Conservation (phyloP, 35 echinoderm and acorn worm species). For the Amphiura filiformis region DNA sequence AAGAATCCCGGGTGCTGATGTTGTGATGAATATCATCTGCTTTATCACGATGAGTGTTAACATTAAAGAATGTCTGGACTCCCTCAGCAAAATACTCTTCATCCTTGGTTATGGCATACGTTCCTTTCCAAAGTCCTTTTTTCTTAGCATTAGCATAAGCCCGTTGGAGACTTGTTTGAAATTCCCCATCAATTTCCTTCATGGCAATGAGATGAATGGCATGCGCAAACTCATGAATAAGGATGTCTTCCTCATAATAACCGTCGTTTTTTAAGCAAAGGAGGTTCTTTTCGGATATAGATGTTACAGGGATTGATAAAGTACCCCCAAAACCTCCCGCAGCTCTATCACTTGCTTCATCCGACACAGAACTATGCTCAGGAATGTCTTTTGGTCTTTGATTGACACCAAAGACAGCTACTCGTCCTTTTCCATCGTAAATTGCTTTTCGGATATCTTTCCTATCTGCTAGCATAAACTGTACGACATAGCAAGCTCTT, state of each 20-base stretch:
- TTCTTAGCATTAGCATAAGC: conserved; percentile 10
- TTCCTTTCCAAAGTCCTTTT: conserved; percentile 9
- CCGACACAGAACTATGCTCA: conserved; percentile 62
- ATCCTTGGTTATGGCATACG: conserved; percentile 20
- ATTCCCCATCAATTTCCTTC: conserved; percentile 12
- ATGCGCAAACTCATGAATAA: conserved; percentile 75
- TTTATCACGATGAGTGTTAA: conserved; percentile 5
- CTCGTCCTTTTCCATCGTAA: conserved; percentile 54
- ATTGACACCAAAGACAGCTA: conserved; percentile 56
- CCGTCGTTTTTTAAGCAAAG: conserved; percentile 27
- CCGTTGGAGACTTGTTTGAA: conserved; percentile 4
- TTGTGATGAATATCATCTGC: conserved; percentile 35
- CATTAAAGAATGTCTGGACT: conserved; percentile 60
- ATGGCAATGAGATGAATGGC: conserved; percentile 52
- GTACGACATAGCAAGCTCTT: conserved; percentile 79
- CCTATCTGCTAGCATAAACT: conserved; percentile 73
- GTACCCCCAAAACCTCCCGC: conserved; percentile 52
- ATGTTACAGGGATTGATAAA: conserved; percentile 26
- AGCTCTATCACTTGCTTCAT: not conserved
- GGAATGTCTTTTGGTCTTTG: conserved; percentile 61
- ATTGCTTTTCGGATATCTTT: conserved; percentile 63
- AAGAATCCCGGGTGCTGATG: conserved; percentile 39
- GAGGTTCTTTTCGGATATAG: conserved; percentile 55
- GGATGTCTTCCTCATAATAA: conserved; percentile 59
- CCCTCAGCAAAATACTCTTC: conserved; percentile 67